Conservation (phyloP, 2,888 invertebrate genomes). For the Phaonia tiefii region DNA sequence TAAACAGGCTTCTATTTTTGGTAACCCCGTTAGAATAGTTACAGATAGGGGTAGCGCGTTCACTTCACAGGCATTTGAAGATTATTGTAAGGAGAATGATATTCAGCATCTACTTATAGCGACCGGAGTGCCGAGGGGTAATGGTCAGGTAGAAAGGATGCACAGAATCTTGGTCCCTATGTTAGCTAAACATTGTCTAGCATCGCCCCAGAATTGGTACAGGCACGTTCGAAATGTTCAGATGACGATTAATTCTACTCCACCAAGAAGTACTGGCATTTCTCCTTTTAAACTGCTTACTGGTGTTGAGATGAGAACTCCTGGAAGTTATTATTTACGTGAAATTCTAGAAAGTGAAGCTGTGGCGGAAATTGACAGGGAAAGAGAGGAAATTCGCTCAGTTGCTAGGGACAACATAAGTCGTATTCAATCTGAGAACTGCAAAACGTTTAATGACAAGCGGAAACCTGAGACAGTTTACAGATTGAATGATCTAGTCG, state of each 20-base stretch:
- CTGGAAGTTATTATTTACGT: background rate
- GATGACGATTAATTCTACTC: constrained; percentile 35
- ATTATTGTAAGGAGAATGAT: constrained; percentile 66
- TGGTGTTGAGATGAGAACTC: constrained; percentile 38
- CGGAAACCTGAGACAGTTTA: too few species aligned
- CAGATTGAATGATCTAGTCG: constrained; percentile 11
- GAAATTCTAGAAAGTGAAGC: constrained; percentile 8
- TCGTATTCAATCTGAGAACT: constrained; percentile 42
- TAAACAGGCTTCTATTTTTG: constrained; percentile 70
- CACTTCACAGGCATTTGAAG: constrained; percentile 68
- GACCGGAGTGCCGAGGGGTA: too few species aligned
- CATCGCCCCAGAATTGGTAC: constrained; percentile 47
- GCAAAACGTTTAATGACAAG: too few species aligned
- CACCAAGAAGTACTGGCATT: constrained; percentile 20
- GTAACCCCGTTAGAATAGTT: constrained; percentile 55
- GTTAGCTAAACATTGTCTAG: constrained; percentile 37
- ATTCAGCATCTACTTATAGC: too few species aligned
- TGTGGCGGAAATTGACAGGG: background rate
- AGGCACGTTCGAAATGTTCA: constrained; percentile 34
- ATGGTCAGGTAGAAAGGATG: too few species aligned
- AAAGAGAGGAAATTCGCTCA: constrained; percentile 26
- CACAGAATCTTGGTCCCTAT: constrained; percentile 43
- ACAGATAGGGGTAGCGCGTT: constrained; percentile 61
- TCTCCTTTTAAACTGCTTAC: constrained; percentile 41
- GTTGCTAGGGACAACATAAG: constrained; percentile 23